Base-by-base conservation (phyloP, 2,797 vertebrate genomes). In the Synanceia verrucosa region DNA sequence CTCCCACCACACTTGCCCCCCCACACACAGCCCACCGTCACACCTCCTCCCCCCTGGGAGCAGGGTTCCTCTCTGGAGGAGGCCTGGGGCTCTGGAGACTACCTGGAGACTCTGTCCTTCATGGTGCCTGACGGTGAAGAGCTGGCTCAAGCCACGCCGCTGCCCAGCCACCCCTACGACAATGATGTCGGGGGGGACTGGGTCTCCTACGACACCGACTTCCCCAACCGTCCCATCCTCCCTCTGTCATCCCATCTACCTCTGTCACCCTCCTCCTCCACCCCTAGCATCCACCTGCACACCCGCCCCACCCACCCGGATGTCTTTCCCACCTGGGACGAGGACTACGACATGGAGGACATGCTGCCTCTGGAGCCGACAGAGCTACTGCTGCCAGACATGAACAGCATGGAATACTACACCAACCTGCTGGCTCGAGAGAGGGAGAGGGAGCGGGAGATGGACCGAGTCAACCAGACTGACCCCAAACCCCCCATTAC, bases 21-120 rank as follows among this genome's bases (percentile, higher is more conserved):
- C 0, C 85, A 92, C 61, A 76, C 82, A 36, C 92, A 92, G 70
- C 94, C 95, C 26, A 87, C 79, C 6, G 90, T 94, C 61, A 95
- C 95, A 61, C 88, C 93, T 12, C 90, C 87, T 0, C 90, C 89
- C 24, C 85, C 93, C 47, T 88, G 85, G 81, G 92, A 92, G 44
- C 87, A 94, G 5, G 48, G 86, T 0, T 91, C 92, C 23, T 88
- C 93, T 5, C 73, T 86, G 6, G 96, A 97, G 50, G 93, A 92
- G 6, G 94, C 95, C 0, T 85, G 92, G 91, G 96, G 95, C 9
- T 97, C 97, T 0, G 96, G 96, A 0, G 96, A 97, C 75, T 94
- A 95, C 56, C 46, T 93, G 13, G 96, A 98, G 89, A 96, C 96
- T 1, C 82, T 96, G 64, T 94, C 95, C 24, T 79, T 95, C 62